Evolutionary conservation across 2,797 vertebrate species (phyloP).

Genomic region (Ataeniobius toweri): DNA sequence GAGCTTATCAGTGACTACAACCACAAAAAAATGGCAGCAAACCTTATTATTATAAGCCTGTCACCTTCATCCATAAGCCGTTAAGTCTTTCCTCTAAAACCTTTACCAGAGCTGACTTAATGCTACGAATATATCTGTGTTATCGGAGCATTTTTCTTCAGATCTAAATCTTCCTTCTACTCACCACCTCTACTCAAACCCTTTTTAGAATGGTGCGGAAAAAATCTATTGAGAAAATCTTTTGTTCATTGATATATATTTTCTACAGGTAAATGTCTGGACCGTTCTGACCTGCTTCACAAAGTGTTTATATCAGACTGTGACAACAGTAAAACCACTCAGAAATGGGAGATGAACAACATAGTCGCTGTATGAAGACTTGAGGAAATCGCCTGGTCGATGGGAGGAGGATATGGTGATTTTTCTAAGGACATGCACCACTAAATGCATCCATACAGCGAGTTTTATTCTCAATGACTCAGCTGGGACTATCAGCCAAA

Average conservation of each 20-base stretch:
- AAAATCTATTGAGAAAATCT: background rate
- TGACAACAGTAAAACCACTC: slow-evolving; percentile 89
- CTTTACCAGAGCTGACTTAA: no score
- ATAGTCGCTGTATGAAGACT: slow-evolving; percentile 89
- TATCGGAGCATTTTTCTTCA: no score
- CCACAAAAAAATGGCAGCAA: no score
- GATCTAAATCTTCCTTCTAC: background rate
- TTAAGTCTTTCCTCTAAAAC: no score
- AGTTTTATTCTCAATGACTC: slow-evolving; percentile 23
- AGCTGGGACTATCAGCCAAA: slow-evolving; percentile 17
- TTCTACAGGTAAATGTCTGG: slow-evolving; percentile 79
- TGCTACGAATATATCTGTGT: no score
- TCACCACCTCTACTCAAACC: background rate
- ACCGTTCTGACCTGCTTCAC: slow-evolving; percentile 94
- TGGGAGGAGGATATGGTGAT: background rate
- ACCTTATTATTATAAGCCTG: no score
- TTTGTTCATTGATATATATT: background rate
- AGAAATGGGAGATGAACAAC: slow-evolving; percentile 99
- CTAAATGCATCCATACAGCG: slow-evolving; percentile 23
- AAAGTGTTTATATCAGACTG: slow-evolving; percentile 94
- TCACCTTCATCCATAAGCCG: no score
- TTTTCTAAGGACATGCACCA: slow-evolving; percentile 20
- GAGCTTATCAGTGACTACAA: background rate
- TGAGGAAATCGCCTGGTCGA: slow-evolving; percentile 12
- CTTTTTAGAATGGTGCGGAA: background rate